Base-by-base conservation (phyloP, 37 sponge, comb jelly and placozoan genomes). In the Chondrosia reniformis region DNA sequence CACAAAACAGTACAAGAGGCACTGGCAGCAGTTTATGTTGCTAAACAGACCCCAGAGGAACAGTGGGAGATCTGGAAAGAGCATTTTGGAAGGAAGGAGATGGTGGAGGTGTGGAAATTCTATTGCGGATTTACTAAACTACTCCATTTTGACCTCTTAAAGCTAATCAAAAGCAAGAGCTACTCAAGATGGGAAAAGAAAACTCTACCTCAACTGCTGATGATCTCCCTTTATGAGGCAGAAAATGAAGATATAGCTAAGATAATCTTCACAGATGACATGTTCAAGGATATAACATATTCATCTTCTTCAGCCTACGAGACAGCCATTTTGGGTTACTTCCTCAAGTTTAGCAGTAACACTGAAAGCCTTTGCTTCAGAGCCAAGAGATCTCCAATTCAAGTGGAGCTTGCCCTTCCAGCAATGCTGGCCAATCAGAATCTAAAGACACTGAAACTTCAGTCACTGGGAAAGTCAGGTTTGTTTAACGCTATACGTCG, bases 211-310 rank as follows among this genome's bases (percentile, higher is more conserved):
- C 13, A 30, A 21, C 67, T 66, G 31, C 67, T 66, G 33, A 17
- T 33, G 7, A 66, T 66, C 17, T 66, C 67, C 67, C 67, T 66
- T 4, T 66, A 37, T 66, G 67, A 66, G 17, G 67, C 67, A 7
- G 30, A 31, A 19, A 66, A 66, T 33, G 7, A 4, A 36, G 39
- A 34, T 17, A 21, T 66, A 19, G 67, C 67, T 33, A 30, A 19
- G 4, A 34, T 37, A 17, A 17, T 36, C 8, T 39, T 66, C 38
- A 36, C 67, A 19, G 17, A 59, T n/a, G n/a, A n/a, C n/a, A n/a
- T n/a, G n/a, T n/a, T n/a, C n/a, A n/a, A n/a, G n/a, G n/a, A n/a
- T n/a, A n/a, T n/a, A n/a, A n/a, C n/a, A n/a, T n/a, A n/a, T n/a
- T n/a, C n/a, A n/a, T n/a, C n/a, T n/a, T n/a, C n/a, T n/a, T n/a